A percentile compares a stretch with the other conserved stretches of the same genome.
phyloP scores from a whole-genome alignment of 1,140 invertebrate genomes.

The Sycobia sp. region DNA sequence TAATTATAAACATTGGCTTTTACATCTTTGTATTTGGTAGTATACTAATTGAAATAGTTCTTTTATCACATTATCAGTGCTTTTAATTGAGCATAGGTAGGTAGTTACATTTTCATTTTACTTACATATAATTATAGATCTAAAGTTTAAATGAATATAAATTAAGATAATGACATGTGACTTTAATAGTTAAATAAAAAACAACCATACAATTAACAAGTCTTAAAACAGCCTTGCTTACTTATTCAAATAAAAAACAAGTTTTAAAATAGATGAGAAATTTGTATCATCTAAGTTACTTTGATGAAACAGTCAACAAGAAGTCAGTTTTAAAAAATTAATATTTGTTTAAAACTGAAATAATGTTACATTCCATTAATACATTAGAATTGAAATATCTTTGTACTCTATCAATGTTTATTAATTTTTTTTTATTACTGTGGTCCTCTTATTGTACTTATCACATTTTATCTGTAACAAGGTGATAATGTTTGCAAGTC shows the following conservation, averaged over 20 bases:
- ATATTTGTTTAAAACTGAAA: no score
- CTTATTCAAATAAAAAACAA: no score
- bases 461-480: constrained; percentile 22
- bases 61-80: constrained; percentile 25
- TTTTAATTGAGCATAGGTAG: background rate
- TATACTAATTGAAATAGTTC: constrained; percentile 9
- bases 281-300: no score
- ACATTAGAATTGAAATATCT: constrained; percentile 8
- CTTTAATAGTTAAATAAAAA: background rate
- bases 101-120: background rate
- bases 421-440: constrained; percentile 5
- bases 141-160: background rate
- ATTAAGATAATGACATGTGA: background rate
- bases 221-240: background rate
- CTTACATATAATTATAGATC: background rate
- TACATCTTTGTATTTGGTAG: background rate
- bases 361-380: background rate
- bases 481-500: constrained; percentile 1
- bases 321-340: no score
- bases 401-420: constrained; percentile 2
- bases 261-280: no score
- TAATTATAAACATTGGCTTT: constrained; percentile 13
- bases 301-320: no score
- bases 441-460: constrained; percentile 28
- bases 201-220: background rate